A percentile compares a stretch with the other conserved stretches of the same genome.
Conservation (phyloP, 2,113 vertebrate genomes). For the Leptosomus discolor region DNA sequence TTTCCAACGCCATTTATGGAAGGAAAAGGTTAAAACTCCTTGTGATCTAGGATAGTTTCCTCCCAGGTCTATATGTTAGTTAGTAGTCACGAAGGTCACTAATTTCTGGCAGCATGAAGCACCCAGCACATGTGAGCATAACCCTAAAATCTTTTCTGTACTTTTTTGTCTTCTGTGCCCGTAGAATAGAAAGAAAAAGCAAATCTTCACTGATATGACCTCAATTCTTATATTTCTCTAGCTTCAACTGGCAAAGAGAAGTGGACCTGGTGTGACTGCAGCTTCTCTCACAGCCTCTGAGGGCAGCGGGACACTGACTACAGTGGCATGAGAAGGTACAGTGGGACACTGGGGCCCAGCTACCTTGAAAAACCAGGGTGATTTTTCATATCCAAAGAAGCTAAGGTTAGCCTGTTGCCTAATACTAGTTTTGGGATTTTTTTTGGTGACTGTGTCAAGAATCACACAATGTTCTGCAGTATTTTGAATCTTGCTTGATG, state of each 20-base stretch:
- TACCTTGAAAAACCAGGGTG: not conserved
- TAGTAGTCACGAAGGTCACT: not conserved
- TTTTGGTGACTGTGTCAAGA: not conserved
- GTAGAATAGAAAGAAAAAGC: not conserved
- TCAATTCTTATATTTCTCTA: not conserved
- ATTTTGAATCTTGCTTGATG: not conserved
- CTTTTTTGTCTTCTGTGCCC: not conserved
- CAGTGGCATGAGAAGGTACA: not conserved
- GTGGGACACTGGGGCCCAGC: not conserved
- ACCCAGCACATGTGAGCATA: not conserved
- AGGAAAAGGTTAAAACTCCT: not conserved
- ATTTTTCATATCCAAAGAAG: not conserved
- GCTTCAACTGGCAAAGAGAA: not conserved
- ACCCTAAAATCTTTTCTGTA: not conserved
- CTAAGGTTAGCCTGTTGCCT: not conserved
- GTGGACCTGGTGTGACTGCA: not conserved
- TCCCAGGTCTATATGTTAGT: not conserved
- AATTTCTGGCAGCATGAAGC: not conserved
- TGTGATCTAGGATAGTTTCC: not conserved
- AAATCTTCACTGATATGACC: not conserved
- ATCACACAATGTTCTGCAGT: not conserved
- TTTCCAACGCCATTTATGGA: not conserved
- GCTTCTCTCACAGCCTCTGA: not conserved
- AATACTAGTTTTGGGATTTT: accelerated
- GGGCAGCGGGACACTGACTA: not conserved